phyloP scores from a whole-genome alignment of 2,888 invertebrate species.

The Harpalus rufipes region DNA sequence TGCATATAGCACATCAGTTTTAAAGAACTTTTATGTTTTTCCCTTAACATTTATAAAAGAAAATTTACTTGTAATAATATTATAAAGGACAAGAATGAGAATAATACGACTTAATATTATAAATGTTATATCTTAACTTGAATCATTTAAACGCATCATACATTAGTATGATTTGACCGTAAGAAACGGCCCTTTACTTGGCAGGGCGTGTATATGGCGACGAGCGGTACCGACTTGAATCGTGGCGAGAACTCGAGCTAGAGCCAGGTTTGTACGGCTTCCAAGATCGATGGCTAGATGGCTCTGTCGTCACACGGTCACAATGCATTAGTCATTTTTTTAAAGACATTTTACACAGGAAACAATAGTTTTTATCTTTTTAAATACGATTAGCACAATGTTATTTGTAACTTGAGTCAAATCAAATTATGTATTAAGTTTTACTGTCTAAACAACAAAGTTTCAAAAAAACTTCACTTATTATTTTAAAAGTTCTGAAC shows the following conservation, averaged over 20 bases:
- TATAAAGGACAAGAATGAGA: slow-evolving; percentile 22
- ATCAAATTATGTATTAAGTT: slow-evolving; percentile 1
- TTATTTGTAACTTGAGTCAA: no score
- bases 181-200: slow-evolving; percentile 76
- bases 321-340: slow-evolving; percentile 73
- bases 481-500: slow-evolving; percentile 43
- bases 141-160: slow-evolving; percentile 47
- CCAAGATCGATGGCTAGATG: slow-evolving; percentile 80
- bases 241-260: slow-evolving; percentile 78
- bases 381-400: slow-evolving; percentile 23
- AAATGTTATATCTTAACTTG: slow-evolving; percentile 20
- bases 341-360: slow-evolving; percentile 47
- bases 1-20: slow-evolving; percentile 4
- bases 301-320: slow-evolving; percentile 79
- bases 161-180: slow-evolving; percentile 46
- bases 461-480: slow-evolving; percentile 23
- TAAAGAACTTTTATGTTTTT: neutral
- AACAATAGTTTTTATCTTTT: slow-evolving; percentile 49
- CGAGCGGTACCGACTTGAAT: slow-evolving; percentile 80
- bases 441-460: no score
- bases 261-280: slow-evolving; percentile 80
- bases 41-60: slow-evolving; percentile 30
- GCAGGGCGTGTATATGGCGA: slow-evolving; percentile 81
- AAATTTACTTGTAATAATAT: slow-evolving; percentile 23
- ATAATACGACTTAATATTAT: slow-evolving; percentile 36